Evolutionary conservation across 2,888 invertebrate genomes (phyloP).

Genomic region (Drosophila conformis): DNA sequence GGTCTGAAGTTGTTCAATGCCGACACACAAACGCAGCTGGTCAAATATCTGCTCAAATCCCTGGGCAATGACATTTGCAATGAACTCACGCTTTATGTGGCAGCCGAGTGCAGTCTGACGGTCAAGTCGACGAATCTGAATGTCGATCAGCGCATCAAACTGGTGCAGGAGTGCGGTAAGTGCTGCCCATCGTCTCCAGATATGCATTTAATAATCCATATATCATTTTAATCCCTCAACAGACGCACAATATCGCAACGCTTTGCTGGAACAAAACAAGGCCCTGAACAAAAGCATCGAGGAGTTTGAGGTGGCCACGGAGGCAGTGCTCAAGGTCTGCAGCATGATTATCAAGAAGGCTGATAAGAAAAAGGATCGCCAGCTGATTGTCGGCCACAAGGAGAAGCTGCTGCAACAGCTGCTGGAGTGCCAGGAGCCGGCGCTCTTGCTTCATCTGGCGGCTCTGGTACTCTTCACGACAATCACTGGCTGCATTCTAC

Average conservation of each 20-base stretch:
- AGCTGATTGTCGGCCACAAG: slow-evolving; percentile 91
- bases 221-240: slow-evolving; percentile 44
- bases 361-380: slow-evolving; percentile 95
- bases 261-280: slow-evolving; percentile 89
- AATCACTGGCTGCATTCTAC: slow-evolving; percentile 92
- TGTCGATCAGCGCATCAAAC: slow-evolving; percentile 89
- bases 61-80: slow-evolving; percentile 93
- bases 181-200: background rate
- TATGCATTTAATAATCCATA: background rate
- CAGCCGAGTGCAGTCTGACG: slow-evolving; percentile 89
- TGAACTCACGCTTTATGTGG: slow-evolving; percentile 91
- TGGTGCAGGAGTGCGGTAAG: slow-evolving; percentile 87
- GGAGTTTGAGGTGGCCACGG: slow-evolving; percentile 91
- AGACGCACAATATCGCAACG: slow-evolving; percentile 89
- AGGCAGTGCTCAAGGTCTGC: slow-evolving; percentile 89
- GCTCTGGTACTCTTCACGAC: slow-evolving; percentile 92
- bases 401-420: slow-evolving; percentile 93
- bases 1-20: slow-evolving; percentile 89
- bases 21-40: slow-evolving; percentile 89
- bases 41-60: slow-evolving; percentile 94
- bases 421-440: slow-evolving; percentile 90
- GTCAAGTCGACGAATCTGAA: slow-evolving; percentile 86
- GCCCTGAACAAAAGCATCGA: slow-evolving; percentile 90
- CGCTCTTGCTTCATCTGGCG: slow-evolving; percentile 91
- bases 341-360: slow-evolving; percentile 94